Base-by-base conservation (phyloP, 37 sponge, comb jelly and placozoan genomes). In the Sycon ciliatum region DNA sequence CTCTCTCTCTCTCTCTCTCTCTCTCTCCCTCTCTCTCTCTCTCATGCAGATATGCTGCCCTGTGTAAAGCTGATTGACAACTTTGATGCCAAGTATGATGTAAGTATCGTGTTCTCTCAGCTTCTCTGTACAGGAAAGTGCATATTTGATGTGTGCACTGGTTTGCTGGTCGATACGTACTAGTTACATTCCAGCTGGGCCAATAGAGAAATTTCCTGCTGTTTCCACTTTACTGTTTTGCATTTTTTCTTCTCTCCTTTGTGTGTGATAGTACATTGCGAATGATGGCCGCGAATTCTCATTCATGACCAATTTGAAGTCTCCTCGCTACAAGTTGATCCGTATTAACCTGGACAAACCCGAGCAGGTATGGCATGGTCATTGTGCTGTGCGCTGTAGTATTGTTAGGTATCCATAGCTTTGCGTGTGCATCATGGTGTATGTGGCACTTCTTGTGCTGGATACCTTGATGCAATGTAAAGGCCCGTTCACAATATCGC, bases 81-180 rank as follows among this genome's bases (percentile, higher is more conserved):
- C 61, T 95, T 91, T 79, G 91, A 91, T 28, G 85, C 93, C 3
- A 75, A 76, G 0, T 95, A 89, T 69, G 93, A 89, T 64, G 89
- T 93, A 28, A 73, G 81, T 68, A 32, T 38, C 35, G 20, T 53
- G 16, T 1, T 33, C 61, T 9, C 28, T 71, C 23, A 42, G 49
- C 9, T 18, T 18, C 49, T 42, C 49, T 42, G 9, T 42, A 42
- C 49, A n/a, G n/a, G n/a, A n/a, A n/a, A n/a, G n/a, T n/a, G n/a
- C n/a, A n/a, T n/a, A n/a, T n/a, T n/a, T n/a, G n/a, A n/a, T n/a
- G n/a, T n/a, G n/a, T n/a, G n/a, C n/a, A n/a, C n/a, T n/a, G n/a
- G n/a, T n/a, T n/a, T n/a, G n/a, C n/a, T n/a, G n/a, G n/a, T n/a
- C n/a, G n/a, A n/a, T n/a, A n/a, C n/a, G n/a, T n/a, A n/a, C n/a